phyloP scores from a whole-genome alignment of 2,797 vertebrate species.

The Holocentrus rufus region DNA sequence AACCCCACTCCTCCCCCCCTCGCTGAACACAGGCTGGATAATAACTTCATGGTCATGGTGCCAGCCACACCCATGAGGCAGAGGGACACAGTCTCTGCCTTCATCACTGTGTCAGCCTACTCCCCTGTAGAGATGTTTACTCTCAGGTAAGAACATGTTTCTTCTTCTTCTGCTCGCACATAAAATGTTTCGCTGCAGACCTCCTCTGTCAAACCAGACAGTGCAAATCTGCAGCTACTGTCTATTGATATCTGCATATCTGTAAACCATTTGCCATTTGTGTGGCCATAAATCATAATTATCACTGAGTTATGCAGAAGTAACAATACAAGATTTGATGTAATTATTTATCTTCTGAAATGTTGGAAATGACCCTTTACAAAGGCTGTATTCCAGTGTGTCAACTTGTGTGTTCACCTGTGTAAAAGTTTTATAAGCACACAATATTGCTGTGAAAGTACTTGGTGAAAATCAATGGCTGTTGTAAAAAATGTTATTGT shows the following conservation, averaged over 20 bases:
- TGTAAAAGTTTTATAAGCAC: too few species aligned
- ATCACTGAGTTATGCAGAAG: too few species aligned
- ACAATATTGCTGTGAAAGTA: too few species aligned
- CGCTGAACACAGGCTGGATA: slow-evolving; percentile 86
- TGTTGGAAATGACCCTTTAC: too few species aligned
- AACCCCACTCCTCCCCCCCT: slow-evolving; percentile 82
- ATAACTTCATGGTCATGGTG: slow-evolving; percentile 87
- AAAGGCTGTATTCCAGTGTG: too few species aligned
- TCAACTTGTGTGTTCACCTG: too few species aligned
- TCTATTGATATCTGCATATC: slow-evolving; percentile 9
- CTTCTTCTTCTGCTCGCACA: slow-evolving; percentile 32
- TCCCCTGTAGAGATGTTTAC: slow-evolving; percentile 91
- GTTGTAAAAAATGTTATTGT: too few species aligned
- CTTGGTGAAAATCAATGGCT: too few species aligned
- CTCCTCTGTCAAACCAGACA: slow-evolving; percentile 19
- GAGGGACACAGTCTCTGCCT: slow-evolving; percentile 88
- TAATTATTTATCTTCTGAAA: too few species aligned
- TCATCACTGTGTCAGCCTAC: slow-evolving; percentile 84
- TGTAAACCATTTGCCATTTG: not conserved
- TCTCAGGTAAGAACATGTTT: slow-evolving; percentile 85
- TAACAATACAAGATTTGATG: too few species aligned
- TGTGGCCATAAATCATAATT: too few species aligned
- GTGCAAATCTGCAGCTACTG: slow-evolving; percentile 4
- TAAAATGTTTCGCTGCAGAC: slow-evolving; percentile 23
- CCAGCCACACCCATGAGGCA: slow-evolving; percentile 88